Evolutionary conservation across 2,888 invertebrate genomes (phyloP), one percentile per base, ranked within the genome.

Genomic region (Platycheirus rosarum): DNA sequence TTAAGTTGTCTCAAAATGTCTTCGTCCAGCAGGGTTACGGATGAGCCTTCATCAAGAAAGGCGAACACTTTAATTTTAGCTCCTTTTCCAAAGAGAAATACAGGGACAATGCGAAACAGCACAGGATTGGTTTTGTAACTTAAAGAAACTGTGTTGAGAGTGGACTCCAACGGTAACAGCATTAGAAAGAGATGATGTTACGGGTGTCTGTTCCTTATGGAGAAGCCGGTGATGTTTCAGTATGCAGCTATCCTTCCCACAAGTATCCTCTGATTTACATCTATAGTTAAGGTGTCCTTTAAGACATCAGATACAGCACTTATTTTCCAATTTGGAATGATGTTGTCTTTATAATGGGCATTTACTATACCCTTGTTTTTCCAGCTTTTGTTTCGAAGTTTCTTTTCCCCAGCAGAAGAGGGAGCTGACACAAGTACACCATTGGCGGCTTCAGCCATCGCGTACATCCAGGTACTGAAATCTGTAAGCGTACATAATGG

Each of bases 381-480:
- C 35, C 46, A 57, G 1, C n/a, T 42, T 57, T 46, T 46, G 5
- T 16, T 53, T 18, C 23, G 35, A 11, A 6, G 35, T 46, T 48
- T 69, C 37, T 53, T 69, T n/a, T 57, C 55, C n/a, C 57, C 55
- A 1, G 5, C n/a, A 11, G 29, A 14, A 23, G 35, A 14, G 1
- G 46, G 11, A 4, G n/a, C 9, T 1, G 16, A 23, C 11, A 49
- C 18, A 11, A 60, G 32, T 7, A 60, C 42, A 26, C 26, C 26
- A 11, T 60, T 60, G 13, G 44, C 16, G 13, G 48, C 63, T 14
- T 63, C 55, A 4, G 55, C 35, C 23, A 60, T 49, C 13, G 6
- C 13, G 18, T 69, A 70, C 8, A 55, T 42, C 60, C 60, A 70
- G n/a, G 13, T 7, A 13, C 16, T 70, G 11, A 70, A 70, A 11